These are phyloP conservation scores for Saccostrea cuccullata DNA, from an alignment of 1,140 invertebrate species.

Conservation along the genomic window DNA sequence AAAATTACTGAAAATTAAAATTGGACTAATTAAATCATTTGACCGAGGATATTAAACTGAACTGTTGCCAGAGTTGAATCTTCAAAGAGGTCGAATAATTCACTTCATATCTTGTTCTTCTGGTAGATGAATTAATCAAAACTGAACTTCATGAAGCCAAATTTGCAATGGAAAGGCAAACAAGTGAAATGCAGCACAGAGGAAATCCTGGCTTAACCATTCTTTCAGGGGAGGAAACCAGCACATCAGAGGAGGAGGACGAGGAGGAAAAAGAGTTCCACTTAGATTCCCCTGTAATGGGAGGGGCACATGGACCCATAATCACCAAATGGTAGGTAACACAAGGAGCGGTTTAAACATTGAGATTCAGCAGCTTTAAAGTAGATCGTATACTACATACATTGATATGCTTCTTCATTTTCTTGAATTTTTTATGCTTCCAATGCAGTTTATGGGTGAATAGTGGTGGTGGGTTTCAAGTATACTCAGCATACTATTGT, in stretches of 20 bases:
- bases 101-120: neutral
- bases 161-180: neutral
- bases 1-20: no score
- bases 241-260: neutral
- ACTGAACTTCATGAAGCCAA: neutral
- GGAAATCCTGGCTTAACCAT: neutral
- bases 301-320: neutral
- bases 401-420: no score
- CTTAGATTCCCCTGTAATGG: neutral
- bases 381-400: no score
- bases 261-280: neutral
- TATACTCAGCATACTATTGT: no score
- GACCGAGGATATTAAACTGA: no score
- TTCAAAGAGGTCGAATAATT: neutral
- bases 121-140: neutral
- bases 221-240: neutral
- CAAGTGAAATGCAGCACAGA: neutral
- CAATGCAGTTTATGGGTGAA: no score
- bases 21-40: no score
- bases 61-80: no score
- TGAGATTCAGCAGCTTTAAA: no score
- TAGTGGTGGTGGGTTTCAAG: no score
- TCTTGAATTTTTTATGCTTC: no score
- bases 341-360: no score
- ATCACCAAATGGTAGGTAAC: neutral